Percentiles rank a stretch among this genome's conserved stretches.
These are phyloP conservation scores for Idris sp. DNA, from an alignment of 1,140 invertebrate species.

Conservation along the genomic window DNA sequence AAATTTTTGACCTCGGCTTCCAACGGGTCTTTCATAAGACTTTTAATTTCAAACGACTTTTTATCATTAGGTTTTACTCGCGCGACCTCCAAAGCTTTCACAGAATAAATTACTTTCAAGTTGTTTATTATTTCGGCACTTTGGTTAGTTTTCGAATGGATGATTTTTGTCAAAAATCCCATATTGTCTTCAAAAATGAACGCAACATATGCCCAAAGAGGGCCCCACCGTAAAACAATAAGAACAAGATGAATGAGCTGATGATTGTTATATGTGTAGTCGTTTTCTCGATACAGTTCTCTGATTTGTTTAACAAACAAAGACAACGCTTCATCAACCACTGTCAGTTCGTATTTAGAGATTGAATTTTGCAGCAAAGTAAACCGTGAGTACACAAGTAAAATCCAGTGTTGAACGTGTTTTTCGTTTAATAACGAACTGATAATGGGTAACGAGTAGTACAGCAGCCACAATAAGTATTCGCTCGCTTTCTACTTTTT, in stretches of 20 bases:
- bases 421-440: not conserved
- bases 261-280: conserved; percentile 51
- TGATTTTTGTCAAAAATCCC: conserved; percentile 39
- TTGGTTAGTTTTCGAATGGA: conserved; percentile 42
- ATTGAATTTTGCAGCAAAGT: conserved; percentile 41
- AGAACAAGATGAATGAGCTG: conserved; percentile 45
- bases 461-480: conserved; percentile 46
- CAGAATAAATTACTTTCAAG: conserved; percentile 22
- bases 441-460: conserved; percentile 46
- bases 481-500: conserved; percentile 56
- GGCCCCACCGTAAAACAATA: conserved; percentile 52
- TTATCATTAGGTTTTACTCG: not conserved
- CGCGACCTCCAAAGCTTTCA: conserved; percentile 13
- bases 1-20: not conserved
- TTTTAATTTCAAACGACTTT: not conserved
- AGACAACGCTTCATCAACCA: conserved; percentile 41
- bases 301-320: conserved; percentile 45
- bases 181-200: conserved; percentile 60
- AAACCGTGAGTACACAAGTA: no score
- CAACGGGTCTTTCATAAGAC: not conserved
- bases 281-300: conserved; percentile 33
- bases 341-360: conserved; percentile 18
- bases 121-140: conserved; percentile 48
- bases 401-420: conserved; percentile 57
- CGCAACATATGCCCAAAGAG: conserved; percentile 46